phyloP scores from a whole-genome alignment of 2,113 vertebrate species.

The Rhinolophus ferrumequinum region DNA sequence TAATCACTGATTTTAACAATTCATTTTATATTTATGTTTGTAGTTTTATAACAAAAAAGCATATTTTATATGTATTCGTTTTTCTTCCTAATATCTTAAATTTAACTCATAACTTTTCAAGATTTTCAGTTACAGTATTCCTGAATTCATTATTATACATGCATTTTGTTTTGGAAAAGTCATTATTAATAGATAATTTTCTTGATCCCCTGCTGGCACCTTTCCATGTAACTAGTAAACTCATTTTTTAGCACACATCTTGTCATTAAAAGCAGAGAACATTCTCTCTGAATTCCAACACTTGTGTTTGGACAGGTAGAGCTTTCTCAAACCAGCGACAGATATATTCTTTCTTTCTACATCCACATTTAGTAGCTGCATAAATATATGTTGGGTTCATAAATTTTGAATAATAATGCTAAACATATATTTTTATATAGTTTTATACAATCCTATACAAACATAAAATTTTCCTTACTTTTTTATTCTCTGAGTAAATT shows the following conservation, averaged over 20 bases:
- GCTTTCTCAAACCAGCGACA: neutral
- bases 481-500: neutral
- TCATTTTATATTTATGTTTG: neutral
- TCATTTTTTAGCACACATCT: neutral
- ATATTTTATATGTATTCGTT: neutral
- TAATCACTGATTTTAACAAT: neutral
- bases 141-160: neutral
- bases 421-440: neutral
- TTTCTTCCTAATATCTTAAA: neutral
- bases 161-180: neutral
- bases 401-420: neutral
- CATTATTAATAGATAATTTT: neutral
- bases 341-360: neutral
- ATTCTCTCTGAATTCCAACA: neutral
- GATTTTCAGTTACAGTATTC: neutral
- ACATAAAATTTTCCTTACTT: neutral
- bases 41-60: neutral
- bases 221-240: neutral
- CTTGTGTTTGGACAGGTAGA: neutral
- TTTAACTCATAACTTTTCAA: neutral
- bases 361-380: neutral
- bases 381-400: neutral
- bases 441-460: neutral
- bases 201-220: neutral
- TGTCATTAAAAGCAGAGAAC: slow-evolving; percentile 6